Base-by-base conservation (phyloP, 1,140 invertebrate species). In the Cotesia vestalis region DNA sequence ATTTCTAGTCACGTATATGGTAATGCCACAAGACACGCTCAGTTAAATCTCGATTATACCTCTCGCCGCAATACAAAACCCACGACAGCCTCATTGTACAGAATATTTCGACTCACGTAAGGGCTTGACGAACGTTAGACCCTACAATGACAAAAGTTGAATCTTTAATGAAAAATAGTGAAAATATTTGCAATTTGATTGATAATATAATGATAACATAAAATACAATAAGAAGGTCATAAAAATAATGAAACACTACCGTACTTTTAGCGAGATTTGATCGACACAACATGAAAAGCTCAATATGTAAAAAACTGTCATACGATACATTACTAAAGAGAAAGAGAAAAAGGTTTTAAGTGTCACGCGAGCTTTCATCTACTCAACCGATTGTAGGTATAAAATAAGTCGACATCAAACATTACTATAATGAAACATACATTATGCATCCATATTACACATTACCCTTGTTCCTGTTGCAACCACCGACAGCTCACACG, bases 1-100 rank as follows among this genome's bases (percentile, higher is more conserved):
- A 71, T 71, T 71, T 71, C 69, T 51, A 64, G 61, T 63, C 69
- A 71, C 69, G 69, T 71, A 71, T 64, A 71, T 71, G 69, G 69
- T 71, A 71, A 71, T 71, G 61, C 51, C 36, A 51, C 51, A 34
- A 20, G 62, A 71, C 61, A 71, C 69, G 69, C 69, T 71, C 69
- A 46, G 62, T 62, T 71, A 51, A 71, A 71, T 71, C 69, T 61
- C 62, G 69, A 71, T 71, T 71, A 71, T 71, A 71, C 69, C 69
- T 71, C 69, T 71, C 35, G 61, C 69, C 46, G 38, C 38, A 9
- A 17, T 61, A 64, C 57, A 46, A 27, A 71, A 51, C 61, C 36
- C 69, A 55, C 46, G 40, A 55, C 69, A 71, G 38, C 61, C 34
- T 27, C 27, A 27, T 27, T 27, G 60, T 71, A 71, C 40, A 64